A percentile compares a stretch with the other conserved stretches of the same genome.
phyloP scores from a whole-genome alignment of 2,113 vertebrate species.

The Carollia perspicillata region DNA sequence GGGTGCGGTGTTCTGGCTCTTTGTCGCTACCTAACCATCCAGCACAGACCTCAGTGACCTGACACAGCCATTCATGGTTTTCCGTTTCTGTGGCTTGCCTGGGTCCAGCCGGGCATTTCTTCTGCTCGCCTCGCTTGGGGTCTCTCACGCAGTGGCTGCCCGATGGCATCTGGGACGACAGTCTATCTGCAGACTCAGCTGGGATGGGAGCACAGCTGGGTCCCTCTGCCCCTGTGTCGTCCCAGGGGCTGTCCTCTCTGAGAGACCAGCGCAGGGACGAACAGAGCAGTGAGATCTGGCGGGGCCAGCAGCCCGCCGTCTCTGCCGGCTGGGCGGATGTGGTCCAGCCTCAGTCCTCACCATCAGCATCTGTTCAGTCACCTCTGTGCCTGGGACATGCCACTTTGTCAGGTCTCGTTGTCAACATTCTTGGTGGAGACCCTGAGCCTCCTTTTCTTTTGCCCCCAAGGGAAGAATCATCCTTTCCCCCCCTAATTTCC shows the following conservation, averaged over 20 bases:
- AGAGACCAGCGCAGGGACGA: fast-evolving
- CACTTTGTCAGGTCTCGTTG: not conserved
- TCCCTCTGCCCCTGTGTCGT: not conserved
- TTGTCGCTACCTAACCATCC: not conserved
- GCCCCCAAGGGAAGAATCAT: not conserved
- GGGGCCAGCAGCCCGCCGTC: not conserved
- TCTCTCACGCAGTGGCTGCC: not conserved
- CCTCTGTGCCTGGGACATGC: not conserved
- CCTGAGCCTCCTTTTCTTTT: not conserved
- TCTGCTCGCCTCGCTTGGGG: not conserved
- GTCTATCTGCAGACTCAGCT: not conserved
- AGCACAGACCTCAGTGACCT: not conserved
- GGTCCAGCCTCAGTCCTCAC: not conserved
- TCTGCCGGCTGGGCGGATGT: not conserved
- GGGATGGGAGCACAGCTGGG: not conserved
- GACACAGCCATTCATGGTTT: fast-evolving
- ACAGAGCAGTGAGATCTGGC: fast-evolving
- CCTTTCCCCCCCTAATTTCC: not conserved
- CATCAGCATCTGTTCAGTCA: not conserved
- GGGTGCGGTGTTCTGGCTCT: fast-evolving
- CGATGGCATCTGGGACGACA: fast-evolving
- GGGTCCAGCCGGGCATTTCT: not conserved
- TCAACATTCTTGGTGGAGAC: not conserved
- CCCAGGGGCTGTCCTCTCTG: not conserved
- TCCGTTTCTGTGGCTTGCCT: not conserved